phyloP scores from a whole-genome alignment of 2,888 invertebrate species.

The Druceiella hillmani region DNA sequence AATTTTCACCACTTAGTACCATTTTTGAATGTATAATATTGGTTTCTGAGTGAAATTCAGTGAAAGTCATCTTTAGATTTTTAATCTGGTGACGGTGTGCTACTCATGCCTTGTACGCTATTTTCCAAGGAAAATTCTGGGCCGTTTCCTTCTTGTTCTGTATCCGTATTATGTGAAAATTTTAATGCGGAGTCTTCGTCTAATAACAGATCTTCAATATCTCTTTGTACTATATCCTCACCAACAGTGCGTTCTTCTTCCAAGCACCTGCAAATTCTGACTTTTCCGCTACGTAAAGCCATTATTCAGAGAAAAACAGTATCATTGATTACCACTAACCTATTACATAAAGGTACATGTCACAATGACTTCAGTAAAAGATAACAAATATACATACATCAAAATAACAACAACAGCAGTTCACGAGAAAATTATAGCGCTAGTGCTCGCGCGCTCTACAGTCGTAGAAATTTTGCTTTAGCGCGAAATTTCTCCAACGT shows the following conservation, averaged over 20 bases:
- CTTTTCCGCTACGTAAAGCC: not conserved
- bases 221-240: no score
- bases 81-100: not conserved
- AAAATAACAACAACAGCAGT: slow-evolving; percentile 1
- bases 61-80: slow-evolving; percentile 4
- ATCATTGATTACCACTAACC: slow-evolving; percentile 4
- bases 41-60: slow-evolving; percentile 4
- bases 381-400: slow-evolving; percentile 7
- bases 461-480: slow-evolving; percentile 23
- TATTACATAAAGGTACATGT: not conserved
- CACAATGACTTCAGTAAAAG: slow-evolving; percentile 4
- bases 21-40: slow-evolving; percentile 8
- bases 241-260: no score
- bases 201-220: not conserved
- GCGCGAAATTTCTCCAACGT: slow-evolving; percentile 1
- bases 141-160: slow-evolving; percentile 6
- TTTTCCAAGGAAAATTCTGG: slow-evolving; percentile 5
- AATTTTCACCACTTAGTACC: slow-evolving; percentile 6
- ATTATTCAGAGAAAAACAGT: slow-evolving; percentile 5
- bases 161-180: slow-evolving; percentile 7
- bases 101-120: slow-evolving; percentile 5
- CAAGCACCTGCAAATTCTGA: no score
- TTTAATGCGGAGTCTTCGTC: slow-evolving; percentile 2
- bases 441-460: no score
- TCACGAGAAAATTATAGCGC: slow-evolving; percentile 45